Base-by-base conservation (phyloP, 2,888 invertebrate genomes). In the Ectemnius continuus region DNA sequence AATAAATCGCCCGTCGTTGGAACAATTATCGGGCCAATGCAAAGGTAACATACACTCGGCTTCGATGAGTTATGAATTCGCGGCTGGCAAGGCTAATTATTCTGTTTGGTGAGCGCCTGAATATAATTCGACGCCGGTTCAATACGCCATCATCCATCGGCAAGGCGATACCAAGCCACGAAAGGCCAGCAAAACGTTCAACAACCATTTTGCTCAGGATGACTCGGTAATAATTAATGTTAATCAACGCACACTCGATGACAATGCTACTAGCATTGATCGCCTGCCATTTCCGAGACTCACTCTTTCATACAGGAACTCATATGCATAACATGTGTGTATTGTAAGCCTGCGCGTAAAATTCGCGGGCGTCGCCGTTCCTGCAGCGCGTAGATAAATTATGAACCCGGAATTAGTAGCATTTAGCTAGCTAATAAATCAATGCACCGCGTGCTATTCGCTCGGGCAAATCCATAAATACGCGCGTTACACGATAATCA, bases 401-500 rank as follows among this genome's bases (percentile, higher is more conserved):
- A 52, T 52, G 16, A 52, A 52, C 52, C 52, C 52, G 16, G 52
- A 14, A 52, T 52, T 52, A 52, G n/a, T 16, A 52, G 14, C 52
- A 16, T 52, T 52, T 52, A 52, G 8, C n/a, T 52, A 52, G 52
- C 52, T 52, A 52, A 52, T 52, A 52, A 52, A 52, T 52, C 52
- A 52, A 52, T 52, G 16, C 52, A 52, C n/a, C 36, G 36, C 52
- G 52, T 16, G 52, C 52, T 52, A 16, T 52, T 52, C 52, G 52
- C 16, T 16, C 52, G 52, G 8, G 16, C 52, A 52, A 52, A 52
- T 16, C 52, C 52, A 52, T 52, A 52, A 52, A 52, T 52, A 52
- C 52, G n/a, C 52, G 52, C 52, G 52, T 52, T 52, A 52, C 52
- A 52, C 52, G 52, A 52, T 52, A 14, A 52, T 52, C 52, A 52